Base-by-base conservation (phyloP, 1,140 invertebrate species). In the Metopolophium dirhodum region DNA sequence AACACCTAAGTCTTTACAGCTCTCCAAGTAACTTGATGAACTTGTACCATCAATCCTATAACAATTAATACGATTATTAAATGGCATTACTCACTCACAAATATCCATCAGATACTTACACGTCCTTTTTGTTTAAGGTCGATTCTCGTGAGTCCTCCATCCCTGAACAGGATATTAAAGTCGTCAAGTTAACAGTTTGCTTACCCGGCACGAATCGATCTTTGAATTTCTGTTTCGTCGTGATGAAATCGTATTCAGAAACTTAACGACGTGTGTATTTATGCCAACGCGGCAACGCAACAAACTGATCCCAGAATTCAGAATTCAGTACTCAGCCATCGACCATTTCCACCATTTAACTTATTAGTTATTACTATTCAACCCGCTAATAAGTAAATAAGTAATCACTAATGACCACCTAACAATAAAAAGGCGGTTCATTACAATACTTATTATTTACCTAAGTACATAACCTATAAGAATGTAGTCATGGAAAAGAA, bases 1-100 rank as follows among this genome's bases (percentile, higher is more conserved):
- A 9, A 86, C 91, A 2, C 82, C 91, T 9, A 93, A 18, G 11
- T 93, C 91, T 93, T 93, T 83, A 11, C 85, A 93, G 30, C 37
- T 49, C 7, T 49, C 35, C 18, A 51, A 35, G 11, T 30, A 35
- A 61, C 22, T 86, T 30, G 23, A 26, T 82, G 51, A 11, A 90
- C 22, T 18, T 26, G 30, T 20, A 35, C 11, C 37, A 41, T 22
- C 20, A 2, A 18, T 83, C 61, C n/a, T 37, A 3, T 82, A 37
- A 54, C 8, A 45, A 49, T 77, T 4, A 57, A n/a, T 35, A 37
- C 2, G 37, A 30, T 41, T 49, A 49, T 49, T 35, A 49, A 51
- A 49, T 30, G 7, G 14, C 35, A 11, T 54, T 8, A 89, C 7
- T 54, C 4, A 7, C 2, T 23, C 7, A 35, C 6, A 88, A 51